Evolutionary conservation across 2,113 vertebrate species (phyloP), one percentile per base, ranked within the genome.

Genomic region (Apaloderma vittatum): DNA sequence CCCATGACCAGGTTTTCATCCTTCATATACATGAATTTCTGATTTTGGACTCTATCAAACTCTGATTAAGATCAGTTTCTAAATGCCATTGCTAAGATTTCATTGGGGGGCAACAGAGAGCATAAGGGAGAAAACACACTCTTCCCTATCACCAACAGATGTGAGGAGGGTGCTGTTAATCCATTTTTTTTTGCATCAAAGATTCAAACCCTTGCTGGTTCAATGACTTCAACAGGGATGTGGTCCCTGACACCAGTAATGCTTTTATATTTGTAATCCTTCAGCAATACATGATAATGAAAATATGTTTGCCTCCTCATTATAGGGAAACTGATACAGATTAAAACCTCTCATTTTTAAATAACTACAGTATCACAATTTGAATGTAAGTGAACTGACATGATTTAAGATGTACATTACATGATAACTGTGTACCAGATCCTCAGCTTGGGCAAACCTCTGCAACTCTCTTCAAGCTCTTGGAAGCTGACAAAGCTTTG

Each of bases 21-120:
- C 9, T 86, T 90, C 20, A 36, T 12, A 68, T 30, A 63, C 86
- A 80, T 48, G 1, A 82, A 52, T 65, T 46, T 4, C 13, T 70
- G 58, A 58, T 40, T 73, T 80, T 27, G 36, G 10, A 36, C 15
- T 37, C 24, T 40, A 5, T 52, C 46, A 80, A 58, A 36, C 16
- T 83, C 5, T 9, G 12, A 52, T 45, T 85, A 92, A 65, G 21
- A 49, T 51, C 11, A 62, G 45, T 59, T 22, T 59, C n/a, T 49
- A 66, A 70, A 70, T 43, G 70, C 5, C 22, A 46, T 21, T 79
- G 26, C 12, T 61, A 55, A 13, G 9, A n/a, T 75, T 90, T 76
- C 72, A 68, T 0, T 55, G 4, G 4, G 8, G 24, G 6, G 2
- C 6, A 3, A 49, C 8, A n/a, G n/a, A 70, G 20, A 63, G 34